Evolutionary conservation across 2,888 invertebrate genomes (phyloP).

Genomic region (Hydropsyche betteni): DNA sequence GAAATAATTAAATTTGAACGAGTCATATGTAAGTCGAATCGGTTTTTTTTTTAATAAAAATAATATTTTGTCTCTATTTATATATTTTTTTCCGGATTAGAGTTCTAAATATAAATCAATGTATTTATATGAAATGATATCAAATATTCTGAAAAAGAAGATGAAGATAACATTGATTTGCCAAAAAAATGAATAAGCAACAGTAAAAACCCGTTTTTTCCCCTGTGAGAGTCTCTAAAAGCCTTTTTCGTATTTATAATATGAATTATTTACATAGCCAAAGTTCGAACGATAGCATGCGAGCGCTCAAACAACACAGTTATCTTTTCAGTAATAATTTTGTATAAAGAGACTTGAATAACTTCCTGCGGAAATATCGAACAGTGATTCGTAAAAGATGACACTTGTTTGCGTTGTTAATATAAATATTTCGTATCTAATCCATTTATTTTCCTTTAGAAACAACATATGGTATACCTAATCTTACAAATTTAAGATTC

Average conservation of each 20-base stretch:
- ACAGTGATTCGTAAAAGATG: not conserved
- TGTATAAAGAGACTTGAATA: not conserved
- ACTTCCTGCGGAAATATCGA: constrained; percentile 13
- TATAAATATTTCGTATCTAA: too few species aligned
- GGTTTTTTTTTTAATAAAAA: too few species aligned
- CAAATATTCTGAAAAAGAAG: constrained; percentile 5
- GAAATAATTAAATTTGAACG: too few species aligned
- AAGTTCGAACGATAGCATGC: constrained; percentile 20
- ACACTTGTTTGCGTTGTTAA: too few species aligned
- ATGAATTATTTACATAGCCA: constrained; percentile 27
- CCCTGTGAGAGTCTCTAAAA: not conserved
- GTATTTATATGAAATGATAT: not conserved
- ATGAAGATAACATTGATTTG: constrained; percentile 22
- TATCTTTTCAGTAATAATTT: constrained; percentile 25
- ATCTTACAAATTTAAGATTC: too few species aligned
- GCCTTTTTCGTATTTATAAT: constrained; percentile 24
- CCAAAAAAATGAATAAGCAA: constrained; percentile 5
- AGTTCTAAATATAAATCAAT: not conserved
- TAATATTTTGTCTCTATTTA: not conserved
- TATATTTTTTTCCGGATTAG: not conserved
- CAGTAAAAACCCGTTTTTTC: constrained; percentile 5
- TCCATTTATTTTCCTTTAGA: too few species aligned
- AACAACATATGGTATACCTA: too few species aligned
- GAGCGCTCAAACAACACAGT: constrained; percentile 1
- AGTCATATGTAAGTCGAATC: too few species aligned